Percentiles rank a stretch among this genome's conserved stretches.
Evolutionary conservation across 2,888 invertebrate genomes (phyloP).

Genomic region (Sphaeridia pumilis): DNA sequence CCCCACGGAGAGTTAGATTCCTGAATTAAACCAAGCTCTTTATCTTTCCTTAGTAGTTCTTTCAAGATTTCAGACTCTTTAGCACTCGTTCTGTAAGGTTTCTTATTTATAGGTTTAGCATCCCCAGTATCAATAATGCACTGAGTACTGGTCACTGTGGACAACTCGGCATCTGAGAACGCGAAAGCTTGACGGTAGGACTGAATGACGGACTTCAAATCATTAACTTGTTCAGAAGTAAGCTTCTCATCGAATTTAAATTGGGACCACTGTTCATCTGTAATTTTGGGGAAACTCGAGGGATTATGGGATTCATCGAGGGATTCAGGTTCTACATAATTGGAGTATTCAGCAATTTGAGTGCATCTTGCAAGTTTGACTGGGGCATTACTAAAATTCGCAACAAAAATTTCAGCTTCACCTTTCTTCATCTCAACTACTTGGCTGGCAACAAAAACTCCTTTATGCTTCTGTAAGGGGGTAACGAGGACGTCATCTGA

Average conservation of each 20-base stretch:
- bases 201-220: background rate
- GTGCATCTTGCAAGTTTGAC: background rate
- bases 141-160: background rate
- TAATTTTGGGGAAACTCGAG: background rate
- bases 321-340: background rate
- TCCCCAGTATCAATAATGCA: background rate
- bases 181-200: background rate
- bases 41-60: background rate
- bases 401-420: background rate
- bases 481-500: background rate
- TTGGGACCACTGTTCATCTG: background rate
- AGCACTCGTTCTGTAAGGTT: background rate
- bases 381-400: background rate
- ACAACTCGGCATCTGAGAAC: background rate
- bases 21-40: background rate
- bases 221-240: background rate
- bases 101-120: background rate
- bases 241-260: background rate
- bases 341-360: background rate
- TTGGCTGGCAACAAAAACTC: background rate
- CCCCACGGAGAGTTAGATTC: background rate
- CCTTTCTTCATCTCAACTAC: background rate
- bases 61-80: background rate
- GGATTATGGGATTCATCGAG: background rate
- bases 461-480: background rate